Conservation (phyloP, 2,797 vertebrate genomes). For the Alca torda region DNA sequence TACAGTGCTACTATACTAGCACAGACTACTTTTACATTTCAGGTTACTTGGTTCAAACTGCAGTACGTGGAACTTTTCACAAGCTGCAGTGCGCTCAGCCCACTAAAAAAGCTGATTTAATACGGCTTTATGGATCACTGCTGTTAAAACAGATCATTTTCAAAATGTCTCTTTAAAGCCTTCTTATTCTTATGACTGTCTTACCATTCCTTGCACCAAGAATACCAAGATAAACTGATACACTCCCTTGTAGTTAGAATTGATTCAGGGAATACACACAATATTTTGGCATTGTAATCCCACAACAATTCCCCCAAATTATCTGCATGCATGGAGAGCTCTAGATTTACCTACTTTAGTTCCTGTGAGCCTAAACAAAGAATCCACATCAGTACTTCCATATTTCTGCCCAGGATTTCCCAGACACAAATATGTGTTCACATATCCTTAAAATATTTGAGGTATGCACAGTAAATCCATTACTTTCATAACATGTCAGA, state of each 20-base stretch:
- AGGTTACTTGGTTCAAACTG: slow-evolving; percentile 64
- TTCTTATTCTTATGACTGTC: not conserved
- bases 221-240: not conserved
- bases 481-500: slow-evolving; percentile 22
- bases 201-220: not conserved
- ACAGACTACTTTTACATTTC: slow-evolving; percentile 62
- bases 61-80: slow-evolving; percentile 51
- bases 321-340: not conserved
- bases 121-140: slow-evolving; percentile 55
- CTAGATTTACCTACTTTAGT: not conserved
- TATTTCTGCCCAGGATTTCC: slow-evolving; percentile 22
- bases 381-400: not conserved
- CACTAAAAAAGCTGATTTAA: slow-evolving; percentile 63
- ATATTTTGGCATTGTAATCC: not conserved
- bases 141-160: slow-evolving; percentile 49
- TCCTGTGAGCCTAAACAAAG: not conserved
- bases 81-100: slow-evolving; percentile 50
- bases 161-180: slow-evolving; percentile 49
- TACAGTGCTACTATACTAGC: not conserved
- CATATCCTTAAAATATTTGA: slow-evolving; percentile 38
- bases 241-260: not conserved
- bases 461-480: slow-evolving; percentile 37
- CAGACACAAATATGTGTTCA: slow-evolving; percentile 11
- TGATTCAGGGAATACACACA: not conserved
- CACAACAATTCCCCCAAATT: not conserved